Conservation (phyloP, 2,113 vertebrate species). For the Nothoprocta perdicaria region DNA sequence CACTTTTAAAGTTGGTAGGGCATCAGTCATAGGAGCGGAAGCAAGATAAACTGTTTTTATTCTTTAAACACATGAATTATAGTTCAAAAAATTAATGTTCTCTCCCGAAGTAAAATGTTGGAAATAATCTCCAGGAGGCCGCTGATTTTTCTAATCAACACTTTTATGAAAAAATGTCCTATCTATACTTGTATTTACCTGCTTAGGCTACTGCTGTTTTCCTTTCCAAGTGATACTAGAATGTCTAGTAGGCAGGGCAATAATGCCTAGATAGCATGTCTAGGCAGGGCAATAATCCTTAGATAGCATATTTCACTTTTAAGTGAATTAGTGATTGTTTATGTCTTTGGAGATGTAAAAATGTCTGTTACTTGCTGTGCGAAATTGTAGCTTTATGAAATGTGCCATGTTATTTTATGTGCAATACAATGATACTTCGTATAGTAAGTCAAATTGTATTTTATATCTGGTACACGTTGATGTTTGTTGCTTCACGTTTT, state of each 20-base stretch:
- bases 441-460: background rate
- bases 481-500: background rate
- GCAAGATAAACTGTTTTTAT: background rate
- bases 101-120: background rate
- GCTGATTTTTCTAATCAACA: background rate
- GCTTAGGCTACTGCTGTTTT: background rate
- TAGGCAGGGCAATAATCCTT: background rate
- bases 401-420: conserved; percentile 38
- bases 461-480: background rate
- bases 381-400: conserved; percentile 6
- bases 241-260: background rate
- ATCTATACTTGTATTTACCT: background rate
- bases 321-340: background rate
- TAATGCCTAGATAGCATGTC: background rate
- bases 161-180: background rate
- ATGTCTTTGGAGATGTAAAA: background rate
- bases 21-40: background rate
- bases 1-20: background rate
- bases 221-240: background rate
- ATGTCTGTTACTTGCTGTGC: background rate
- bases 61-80: too few species aligned
- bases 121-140: background rate
- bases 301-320: background rate
- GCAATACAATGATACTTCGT: background rate
- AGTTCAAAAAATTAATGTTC: background rate